Percentiles rank a stretch among this genome's conserved stretches.
phyloP scores from a whole-genome alignment of 2,113 vertebrate genomes.

The Scortum barcoo region DNA sequence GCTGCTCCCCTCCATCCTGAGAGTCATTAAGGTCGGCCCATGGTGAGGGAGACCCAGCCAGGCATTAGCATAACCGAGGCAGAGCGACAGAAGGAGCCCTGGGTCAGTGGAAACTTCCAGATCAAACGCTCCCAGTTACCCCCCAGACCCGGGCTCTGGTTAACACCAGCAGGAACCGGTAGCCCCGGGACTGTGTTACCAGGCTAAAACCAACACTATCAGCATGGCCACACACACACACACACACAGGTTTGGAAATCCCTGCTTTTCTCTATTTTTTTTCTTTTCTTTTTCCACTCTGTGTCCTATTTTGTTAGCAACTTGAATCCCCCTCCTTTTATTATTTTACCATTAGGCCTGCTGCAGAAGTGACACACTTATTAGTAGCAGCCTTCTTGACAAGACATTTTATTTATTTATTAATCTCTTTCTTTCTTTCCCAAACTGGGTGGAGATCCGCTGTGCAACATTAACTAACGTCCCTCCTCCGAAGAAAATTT shows the following conservation, averaged over 20 bases:
- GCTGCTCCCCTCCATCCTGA: constrained; percentile 54
- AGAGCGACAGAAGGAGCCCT: constrained; percentile 34
- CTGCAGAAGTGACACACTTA: constrained; percentile 41
- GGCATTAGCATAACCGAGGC: constrained; percentile 56
- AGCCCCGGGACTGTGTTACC: constrained; percentile 44
- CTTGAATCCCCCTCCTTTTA: constrained; percentile 33
- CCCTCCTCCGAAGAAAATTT: constrained; percentile 2
- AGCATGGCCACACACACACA: constrained; percentile 13
- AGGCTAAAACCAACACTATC: constrained; percentile 50
- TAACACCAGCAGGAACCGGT: constrained; percentile 48
- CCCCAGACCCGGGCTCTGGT: constrained; percentile 37
- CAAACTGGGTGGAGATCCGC: background rate
- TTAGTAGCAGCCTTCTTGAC: constrained; percentile 27
- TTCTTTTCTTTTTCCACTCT: constrained; percentile 12
- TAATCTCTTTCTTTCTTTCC: constrained; percentile 26
- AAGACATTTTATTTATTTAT: constrained; percentile 31
- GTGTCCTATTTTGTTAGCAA: constrained; percentile 62
- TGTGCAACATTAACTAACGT: constrained; percentile 6
- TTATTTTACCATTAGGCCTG: constrained; percentile 42
- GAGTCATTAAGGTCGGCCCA: constrained; percentile 62
- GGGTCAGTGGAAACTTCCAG: constrained; percentile 70
- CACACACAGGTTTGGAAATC: constrained; percentile 14
- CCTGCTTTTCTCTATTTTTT: constrained; percentile 8
- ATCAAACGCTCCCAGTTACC: constrained; percentile 64
- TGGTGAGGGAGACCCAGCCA: constrained; percentile 58